Conservation (phyloP, 2,113 vertebrate genomes). For the Antechinus flavipes region DNA sequence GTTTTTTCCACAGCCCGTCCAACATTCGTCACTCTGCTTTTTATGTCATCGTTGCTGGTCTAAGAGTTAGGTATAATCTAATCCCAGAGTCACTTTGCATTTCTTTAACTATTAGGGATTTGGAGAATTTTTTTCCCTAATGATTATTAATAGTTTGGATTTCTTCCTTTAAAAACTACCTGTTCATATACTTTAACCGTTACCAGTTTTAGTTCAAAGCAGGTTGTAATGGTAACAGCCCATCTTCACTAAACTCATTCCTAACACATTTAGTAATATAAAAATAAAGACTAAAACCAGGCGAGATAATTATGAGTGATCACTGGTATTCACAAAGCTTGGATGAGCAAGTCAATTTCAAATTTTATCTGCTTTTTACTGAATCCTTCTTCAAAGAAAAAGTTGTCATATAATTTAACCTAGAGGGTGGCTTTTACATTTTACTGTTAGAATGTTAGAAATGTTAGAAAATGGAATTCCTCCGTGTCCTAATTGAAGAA, state of each 20-base stretch:
- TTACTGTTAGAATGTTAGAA: constrained; percentile 16
- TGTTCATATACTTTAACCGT: neutral
- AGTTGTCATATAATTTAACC: constrained; percentile 69
- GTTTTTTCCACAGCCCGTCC: neutral
- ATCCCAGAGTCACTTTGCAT: neutral
- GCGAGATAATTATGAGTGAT: neutral
- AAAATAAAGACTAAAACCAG: constrained; percentile 33
- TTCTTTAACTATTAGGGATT: neutral
- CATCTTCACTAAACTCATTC: neutral
- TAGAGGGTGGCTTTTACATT: constrained; percentile 58
- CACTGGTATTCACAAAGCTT: neutral
- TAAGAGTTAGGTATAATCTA: neutral
- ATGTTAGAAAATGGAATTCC: constrained; percentile 70
- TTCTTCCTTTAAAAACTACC: neutral
- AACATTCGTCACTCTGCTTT: neutral
- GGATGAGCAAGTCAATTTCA: constrained; percentile 30
- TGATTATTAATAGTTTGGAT: neutral
- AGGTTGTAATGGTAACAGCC: neutral
- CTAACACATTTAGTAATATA: neutral
- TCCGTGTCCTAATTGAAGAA: constrained; percentile 68
- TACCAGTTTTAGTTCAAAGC: neutral
- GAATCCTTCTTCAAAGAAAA: constrained; percentile 61
- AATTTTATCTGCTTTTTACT: constrained; percentile 35
- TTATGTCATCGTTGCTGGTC: neutral
- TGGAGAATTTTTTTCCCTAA: neutral